These are phyloP conservation scores for Phrynocephalus vlangalii DNA, from an alignment of 2,797 vertebrate genomes.

Conservation along the genomic window DNA sequence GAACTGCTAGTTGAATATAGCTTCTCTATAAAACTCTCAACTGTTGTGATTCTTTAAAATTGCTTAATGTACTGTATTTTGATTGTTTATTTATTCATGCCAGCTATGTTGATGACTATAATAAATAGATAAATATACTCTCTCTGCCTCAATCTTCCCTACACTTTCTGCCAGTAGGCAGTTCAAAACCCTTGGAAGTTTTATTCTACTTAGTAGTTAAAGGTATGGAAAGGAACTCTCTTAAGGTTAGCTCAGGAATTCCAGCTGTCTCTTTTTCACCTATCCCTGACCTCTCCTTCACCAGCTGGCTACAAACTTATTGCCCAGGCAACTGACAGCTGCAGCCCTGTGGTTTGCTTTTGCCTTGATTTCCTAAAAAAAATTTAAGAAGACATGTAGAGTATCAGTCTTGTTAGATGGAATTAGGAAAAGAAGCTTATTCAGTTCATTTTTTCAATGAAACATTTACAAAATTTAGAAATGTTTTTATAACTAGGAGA, in stretches of 20 bases:
- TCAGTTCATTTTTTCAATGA: neutral
- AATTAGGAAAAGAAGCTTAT: neutral
- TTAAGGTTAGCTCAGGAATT: neutral
- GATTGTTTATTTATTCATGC: no score
- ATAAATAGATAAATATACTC: no score
- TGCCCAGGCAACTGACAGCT: neutral
- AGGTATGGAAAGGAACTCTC: neutral
- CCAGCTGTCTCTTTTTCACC: neutral
- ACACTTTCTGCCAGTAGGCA: neutral
- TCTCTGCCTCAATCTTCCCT: no score
- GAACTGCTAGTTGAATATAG: neutral
- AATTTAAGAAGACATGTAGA: no score
- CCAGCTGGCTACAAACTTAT: neutral
- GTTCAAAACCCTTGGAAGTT: neutral
- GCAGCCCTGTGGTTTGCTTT: neutral
- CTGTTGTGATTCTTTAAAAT: no score
- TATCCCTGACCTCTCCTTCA: neutral
- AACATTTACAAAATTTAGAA: neutral
- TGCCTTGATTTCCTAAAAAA: no score
- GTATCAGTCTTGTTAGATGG: neutral
- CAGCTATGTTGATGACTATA: no score
- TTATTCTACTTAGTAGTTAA: neutral
- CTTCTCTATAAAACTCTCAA: neutral
- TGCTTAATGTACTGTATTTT: no score
- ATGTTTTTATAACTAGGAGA: neutral